Evolutionary conservation across 2,797 vertebrate species (phyloP).

Genomic region (Platyrinchus mystaceus): DNA sequence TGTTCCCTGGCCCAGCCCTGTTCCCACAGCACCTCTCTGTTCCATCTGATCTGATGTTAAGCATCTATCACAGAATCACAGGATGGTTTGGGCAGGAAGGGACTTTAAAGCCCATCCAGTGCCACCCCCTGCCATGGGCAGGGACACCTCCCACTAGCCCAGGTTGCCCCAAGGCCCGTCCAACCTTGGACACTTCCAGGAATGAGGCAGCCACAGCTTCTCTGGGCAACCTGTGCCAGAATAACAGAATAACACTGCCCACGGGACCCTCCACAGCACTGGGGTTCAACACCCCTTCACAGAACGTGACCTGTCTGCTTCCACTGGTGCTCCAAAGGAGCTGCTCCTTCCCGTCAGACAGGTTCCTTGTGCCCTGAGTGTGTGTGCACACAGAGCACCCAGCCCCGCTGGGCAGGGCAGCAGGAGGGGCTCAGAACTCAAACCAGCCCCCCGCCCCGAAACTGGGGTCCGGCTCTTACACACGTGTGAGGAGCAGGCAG

Average conservation of each 20-base stretch:
- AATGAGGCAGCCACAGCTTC: background rate
- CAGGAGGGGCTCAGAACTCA: background rate
- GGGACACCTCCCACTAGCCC: background rate
- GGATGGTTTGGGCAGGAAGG: background rate
- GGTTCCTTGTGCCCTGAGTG: background rate
- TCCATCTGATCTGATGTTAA: background rate
- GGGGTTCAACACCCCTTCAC: background rate
- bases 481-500: background rate
- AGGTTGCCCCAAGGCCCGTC: background rate
- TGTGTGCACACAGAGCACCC: background rate
- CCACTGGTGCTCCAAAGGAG: rapidly evolving
- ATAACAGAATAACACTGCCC: background rate
- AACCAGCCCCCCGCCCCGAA: background rate
- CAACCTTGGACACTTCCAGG: background rate
- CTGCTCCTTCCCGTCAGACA: background rate
- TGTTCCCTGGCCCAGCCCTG: background rate
- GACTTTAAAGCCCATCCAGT: background rate
- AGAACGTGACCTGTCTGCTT: background rate
- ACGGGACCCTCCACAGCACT: background rate
- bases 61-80: background rate
- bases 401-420: background rate
- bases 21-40: background rate
- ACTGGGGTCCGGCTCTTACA: background rate
- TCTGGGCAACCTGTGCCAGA: background rate
- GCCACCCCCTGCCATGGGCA: background rate